Conservation (phyloP, 1,140 invertebrate genomes). For the Artemia franciscana region DNA sequence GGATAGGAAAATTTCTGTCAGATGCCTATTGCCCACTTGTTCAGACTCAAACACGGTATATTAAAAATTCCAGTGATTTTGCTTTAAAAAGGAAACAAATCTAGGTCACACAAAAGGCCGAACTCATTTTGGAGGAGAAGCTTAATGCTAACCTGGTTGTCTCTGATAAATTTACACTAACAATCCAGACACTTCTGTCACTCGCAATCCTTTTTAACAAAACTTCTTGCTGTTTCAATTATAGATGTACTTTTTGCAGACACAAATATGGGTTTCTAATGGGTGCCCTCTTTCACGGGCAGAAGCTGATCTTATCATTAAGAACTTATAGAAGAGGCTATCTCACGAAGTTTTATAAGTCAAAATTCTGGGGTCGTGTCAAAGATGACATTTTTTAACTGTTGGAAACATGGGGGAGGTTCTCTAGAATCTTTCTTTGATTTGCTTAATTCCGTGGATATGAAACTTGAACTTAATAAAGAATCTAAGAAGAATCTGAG, state of each 20-base stretch:
- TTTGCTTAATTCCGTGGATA: too few species aligned
- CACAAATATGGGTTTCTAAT: background rate
- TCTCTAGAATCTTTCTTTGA: too few species aligned
- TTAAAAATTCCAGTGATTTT: too few species aligned
- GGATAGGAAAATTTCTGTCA: too few species aligned
- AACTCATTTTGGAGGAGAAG: background rate
- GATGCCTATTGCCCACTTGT: too few species aligned
- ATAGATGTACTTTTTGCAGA: background rate
- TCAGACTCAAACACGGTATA: too few species aligned
- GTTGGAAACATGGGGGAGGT: too few species aligned
- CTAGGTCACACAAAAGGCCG: too few species aligned
- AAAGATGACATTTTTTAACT: background rate
- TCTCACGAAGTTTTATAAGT: too few species aligned
- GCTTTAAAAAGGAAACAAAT: too few species aligned
- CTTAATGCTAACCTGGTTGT: background rate
- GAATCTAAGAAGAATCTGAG: too few species aligned
- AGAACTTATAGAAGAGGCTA: background rate
- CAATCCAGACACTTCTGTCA: background rate
- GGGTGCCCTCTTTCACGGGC: background rate
- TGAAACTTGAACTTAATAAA: too few species aligned
- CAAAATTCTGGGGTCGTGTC: background rate
- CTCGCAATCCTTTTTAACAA: background rate
- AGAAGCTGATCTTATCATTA: background rate
- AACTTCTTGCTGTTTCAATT: background rate
- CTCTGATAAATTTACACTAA: background rate